Evolutionary conservation across 2,113 vertebrate species (phyloP).

Genomic region (Myotis lucifugus): DNA sequence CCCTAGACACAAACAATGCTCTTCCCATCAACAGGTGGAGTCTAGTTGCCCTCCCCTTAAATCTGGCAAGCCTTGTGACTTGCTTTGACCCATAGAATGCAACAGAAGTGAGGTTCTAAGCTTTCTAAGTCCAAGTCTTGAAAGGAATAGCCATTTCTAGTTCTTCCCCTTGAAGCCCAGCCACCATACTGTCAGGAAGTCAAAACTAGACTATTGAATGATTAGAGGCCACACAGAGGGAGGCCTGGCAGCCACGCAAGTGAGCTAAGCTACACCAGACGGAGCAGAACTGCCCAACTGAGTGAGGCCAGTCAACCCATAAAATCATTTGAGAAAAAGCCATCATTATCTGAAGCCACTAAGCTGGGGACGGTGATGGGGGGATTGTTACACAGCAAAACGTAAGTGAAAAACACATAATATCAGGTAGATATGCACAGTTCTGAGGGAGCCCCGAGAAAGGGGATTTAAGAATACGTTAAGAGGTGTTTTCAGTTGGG

Average conservation of each 20-base stretch:
- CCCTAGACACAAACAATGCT: neutral
- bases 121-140: neutral
- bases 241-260: neutral
- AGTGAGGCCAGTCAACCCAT: neutral
- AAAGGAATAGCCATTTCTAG: neutral
- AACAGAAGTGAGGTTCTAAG: neutral
- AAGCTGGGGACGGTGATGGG: neutral
- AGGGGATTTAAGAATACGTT: neutral
- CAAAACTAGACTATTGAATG: neutral
- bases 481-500: neutral
- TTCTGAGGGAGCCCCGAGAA: neutral
- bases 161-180: neutral
- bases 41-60: neutral
- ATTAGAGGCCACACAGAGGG: neutral
- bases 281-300: neutral
- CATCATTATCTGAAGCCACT: neutral
- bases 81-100: neutral
- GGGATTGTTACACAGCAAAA: neutral
- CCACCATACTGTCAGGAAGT: neutral
- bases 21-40: neutral
- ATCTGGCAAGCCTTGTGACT: neutral
- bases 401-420: neutral
- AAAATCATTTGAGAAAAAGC: neutral
- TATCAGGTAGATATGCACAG: neutral
- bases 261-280: neutral